A percentile compares a stretch with the other conserved stretches of the same genome.
Evolutionary conservation across 1,140 invertebrate genomes (phyloP).

Genomic region (Trachymyrmex septentrionalis): DNA sequence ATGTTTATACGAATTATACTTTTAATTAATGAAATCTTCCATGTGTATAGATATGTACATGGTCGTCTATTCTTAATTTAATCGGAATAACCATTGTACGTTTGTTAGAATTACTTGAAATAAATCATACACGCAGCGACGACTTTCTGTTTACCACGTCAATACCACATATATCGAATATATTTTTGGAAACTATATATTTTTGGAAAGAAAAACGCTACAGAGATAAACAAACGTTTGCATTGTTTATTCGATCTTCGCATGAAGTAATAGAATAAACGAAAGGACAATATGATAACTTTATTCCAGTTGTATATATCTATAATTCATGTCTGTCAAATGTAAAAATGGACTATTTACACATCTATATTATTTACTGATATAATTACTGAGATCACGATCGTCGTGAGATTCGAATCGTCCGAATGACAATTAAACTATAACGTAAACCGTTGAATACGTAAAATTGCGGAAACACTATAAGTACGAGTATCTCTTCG

Average conservation of each 20-base stretch:
- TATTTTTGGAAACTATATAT: conserved; percentile 33
- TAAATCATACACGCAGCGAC: neutral
- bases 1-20: conserved; percentile 1
- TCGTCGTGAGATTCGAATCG: neutral
- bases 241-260: conserved; percentile 9
- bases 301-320: neutral
- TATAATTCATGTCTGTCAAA: neutral
- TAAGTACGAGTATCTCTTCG: neutral
- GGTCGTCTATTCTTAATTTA: neutral
- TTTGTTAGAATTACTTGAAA: conserved; percentile 6
- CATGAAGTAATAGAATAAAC: conserved; percentile 19
- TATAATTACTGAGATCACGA: neutral
- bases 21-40: neutral
- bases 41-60: neutral
- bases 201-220: conserved; percentile 20
- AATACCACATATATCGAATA: conserved; percentile 18
- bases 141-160: neutral
- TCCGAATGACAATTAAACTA: neutral
- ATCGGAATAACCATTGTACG: too few species aligned
- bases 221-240: conserved; percentile 21
- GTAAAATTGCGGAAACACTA: conserved; percentile 1
- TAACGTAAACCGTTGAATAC: neutral
- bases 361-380: neutral
- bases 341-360: neutral
- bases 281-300: neutral